These are phyloP conservation scores for Picathartes gymnocephalus DNA, from an alignment of 2,113 vertebrate species.

Conservation along the genomic window DNA sequence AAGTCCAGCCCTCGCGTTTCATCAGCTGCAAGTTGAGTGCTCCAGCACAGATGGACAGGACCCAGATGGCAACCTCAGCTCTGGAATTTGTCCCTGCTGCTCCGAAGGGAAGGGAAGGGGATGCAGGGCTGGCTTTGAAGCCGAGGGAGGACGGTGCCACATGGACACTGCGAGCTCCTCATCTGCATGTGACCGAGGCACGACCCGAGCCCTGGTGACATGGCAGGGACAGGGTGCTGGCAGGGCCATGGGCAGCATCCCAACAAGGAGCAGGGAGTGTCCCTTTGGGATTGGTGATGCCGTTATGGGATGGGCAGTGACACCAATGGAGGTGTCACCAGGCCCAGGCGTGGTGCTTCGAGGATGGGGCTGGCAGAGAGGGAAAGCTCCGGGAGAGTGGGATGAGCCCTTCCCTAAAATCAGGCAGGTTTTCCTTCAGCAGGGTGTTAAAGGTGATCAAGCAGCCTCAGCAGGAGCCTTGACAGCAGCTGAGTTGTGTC, in stretches of 20 bases:
- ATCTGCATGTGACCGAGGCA: background rate
- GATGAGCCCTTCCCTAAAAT: background rate
- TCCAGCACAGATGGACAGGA: background rate
- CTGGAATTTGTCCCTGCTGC: constrained; percentile 8
- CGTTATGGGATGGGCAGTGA: rapidly evolving
- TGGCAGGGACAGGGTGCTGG: background rate
- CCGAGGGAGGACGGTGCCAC: background rate
- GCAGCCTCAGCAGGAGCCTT: background rate
- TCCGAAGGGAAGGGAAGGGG: background rate
- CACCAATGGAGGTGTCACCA: background rate
- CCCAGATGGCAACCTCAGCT: background rate
- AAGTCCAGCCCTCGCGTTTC: background rate
- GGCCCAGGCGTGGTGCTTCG: rapidly evolving
- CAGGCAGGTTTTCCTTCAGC: background rate
- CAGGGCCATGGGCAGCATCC: background rate
- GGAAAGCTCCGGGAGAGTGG: background rate
- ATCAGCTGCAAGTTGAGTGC: background rate
- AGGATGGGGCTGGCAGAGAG: no score
- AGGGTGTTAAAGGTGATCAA: background rate
- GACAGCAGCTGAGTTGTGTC: background rate
- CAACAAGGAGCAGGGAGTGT: background rate
- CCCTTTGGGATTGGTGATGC: rapidly evolving
- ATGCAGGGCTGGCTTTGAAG: background rate
- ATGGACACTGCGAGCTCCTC: background rate
- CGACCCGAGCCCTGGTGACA: background rate